Base-by-base conservation (phyloP, 2,113 vertebrate genomes). In the Pluvianellus socialis region DNA sequence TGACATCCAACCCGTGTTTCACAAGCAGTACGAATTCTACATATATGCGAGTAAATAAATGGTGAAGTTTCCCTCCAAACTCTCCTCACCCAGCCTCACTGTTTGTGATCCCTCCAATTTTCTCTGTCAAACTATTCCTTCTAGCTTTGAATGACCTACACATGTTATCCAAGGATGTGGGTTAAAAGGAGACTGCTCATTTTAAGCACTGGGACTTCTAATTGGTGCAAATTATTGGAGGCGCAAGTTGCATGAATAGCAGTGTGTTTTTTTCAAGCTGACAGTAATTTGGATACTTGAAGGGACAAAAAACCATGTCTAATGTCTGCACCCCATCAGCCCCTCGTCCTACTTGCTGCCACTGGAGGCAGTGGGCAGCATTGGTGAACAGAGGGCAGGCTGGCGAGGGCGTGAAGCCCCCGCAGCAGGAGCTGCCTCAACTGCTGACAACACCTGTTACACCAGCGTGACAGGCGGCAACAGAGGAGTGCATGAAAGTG, bases 391-490 rank as follows among this genome's bases (percentile, higher is more conserved):
- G 50, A 83, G 71, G 68, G 50, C 33, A 35, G 0, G 0, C 3
- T 55, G 23, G 5, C 0, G 7, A 74, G 79, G 20, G 20, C 0
- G 0, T 32, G 58, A 92, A 49, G 63, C 21, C 33, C 33, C 12
- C 0, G 0, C 53, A 44, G 58, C 30, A 5, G 66, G 24, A 68
- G 50, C 49, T 56, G 76, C 72, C 63, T 50, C 67, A 73, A 12
- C 15, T 32, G 45, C 55, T 45, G 61, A 7, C 10, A n/a, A 63
- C 18, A 17, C 7, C 9, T 3, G 13, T 72, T 32, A 59, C 79
- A 44, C 47, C 12, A 5, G 14, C 1, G 3, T 33, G n/a, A 76
- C 56, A 55, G 47, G 28, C 2, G 7, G 33, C 33, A 14, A 59
- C 1, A 4, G n/a, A 59, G 53, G 13, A 73, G 21, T 32, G 33